Evolutionary conservation across 2,888 invertebrate genomes (phyloP).

Genomic region (Agrilus biguttatus): DNA sequence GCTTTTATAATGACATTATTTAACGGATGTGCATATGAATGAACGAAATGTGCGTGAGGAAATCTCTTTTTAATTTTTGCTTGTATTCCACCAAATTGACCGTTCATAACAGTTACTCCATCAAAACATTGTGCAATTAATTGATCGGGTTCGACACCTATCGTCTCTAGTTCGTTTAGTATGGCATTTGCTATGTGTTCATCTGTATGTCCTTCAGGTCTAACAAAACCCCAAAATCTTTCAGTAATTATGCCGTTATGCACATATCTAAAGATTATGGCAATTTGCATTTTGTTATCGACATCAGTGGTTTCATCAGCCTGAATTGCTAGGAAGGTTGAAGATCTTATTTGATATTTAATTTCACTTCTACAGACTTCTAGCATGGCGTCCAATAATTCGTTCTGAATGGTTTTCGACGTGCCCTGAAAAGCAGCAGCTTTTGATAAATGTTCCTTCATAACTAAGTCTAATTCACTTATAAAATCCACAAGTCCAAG

Average conservation of each 20-base stretch:
- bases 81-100: background rate
- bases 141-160: constrained; percentile 7
- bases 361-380: constrained; percentile 12
- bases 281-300: constrained; percentile 9
- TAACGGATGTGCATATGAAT: constrained; percentile 13
- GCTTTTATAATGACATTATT: constrained; percentile 10
- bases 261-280: constrained; percentile 14
- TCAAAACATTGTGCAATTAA: constrained; percentile 15
- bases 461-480: constrained; percentile 9
- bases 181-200: constrained; percentile 9
- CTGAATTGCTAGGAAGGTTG: constrained; percentile 11
- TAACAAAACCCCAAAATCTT: constrained; percentile 15
- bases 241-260: constrained; percentile 11
- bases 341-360: constrained; percentile 9
- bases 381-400: constrained; percentile 14
- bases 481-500: constrained; percentile 3
- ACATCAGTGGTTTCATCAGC: constrained; percentile 14
- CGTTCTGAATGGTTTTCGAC: constrained; percentile 14
- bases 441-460: constrained; percentile 10
- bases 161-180: constrained; percentile 7
- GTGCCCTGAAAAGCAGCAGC: constrained; percentile 10
- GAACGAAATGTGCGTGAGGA: constrained; percentile 6
- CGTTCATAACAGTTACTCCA: constrained; percentile 8
- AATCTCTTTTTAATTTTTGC: constrained; percentile 7
- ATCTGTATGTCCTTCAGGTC: constrained; percentile 7